Base-by-base conservation (phyloP, 2,888 invertebrate species). In the Cryptosula pallasiana region DNA sequence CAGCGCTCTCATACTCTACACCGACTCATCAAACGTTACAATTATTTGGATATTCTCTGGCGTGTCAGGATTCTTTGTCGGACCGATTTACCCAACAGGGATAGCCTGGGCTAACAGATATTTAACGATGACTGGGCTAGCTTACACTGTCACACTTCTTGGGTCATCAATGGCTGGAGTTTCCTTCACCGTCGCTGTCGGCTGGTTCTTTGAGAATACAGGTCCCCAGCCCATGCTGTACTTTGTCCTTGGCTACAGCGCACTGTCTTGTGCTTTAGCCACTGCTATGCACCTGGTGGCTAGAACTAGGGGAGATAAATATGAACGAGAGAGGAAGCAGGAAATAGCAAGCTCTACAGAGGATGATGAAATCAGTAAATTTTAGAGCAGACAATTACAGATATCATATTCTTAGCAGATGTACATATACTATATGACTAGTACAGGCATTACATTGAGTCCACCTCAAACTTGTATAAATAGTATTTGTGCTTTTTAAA, bases 271-370 rank as follows among this genome's bases (percentile, higher is more conserved):
- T 63, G 29, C 63, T 2, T 32, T 63, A 5, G 63, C 63, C 32
- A 63, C 32, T 34, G 25, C n/a, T 13, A 63, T 63, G 63, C 63
- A 63, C 32, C 34, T 63, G 32, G 63, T 63, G 32, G 63, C 63
- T 13, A 63, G 63, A 63, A 63, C 63, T 29, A 63, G 63, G 27
- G 63, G 63, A 32, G 63, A 63, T n/a, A 63, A 63, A 63, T 63
- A 25, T 32, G 63, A 63, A 63, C 20, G 63, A 63, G 63, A 63
- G 32, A 5, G 45, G n/a, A n/a, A n/a, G n/a, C n/a, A n/a, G n/a
- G n/a, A n/a, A n/a, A n/a, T n/a, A n/a, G n/a, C n/a, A n/a, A n/a
- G n/a, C n/a, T n/a, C n/a, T n/a, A n/a, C n/a, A n/a, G n/a, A n/a
- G n/a, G n/a, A n/a, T n/a, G n/a, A n/a, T n/a, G n/a, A n/a, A n/a